A percentile compares a stretch with the other conserved stretches of the same genome.
phyloP scores from a whole-genome alignment of 2,888 invertebrate genomes.

The Caenorhabditis sp. region DNA sequence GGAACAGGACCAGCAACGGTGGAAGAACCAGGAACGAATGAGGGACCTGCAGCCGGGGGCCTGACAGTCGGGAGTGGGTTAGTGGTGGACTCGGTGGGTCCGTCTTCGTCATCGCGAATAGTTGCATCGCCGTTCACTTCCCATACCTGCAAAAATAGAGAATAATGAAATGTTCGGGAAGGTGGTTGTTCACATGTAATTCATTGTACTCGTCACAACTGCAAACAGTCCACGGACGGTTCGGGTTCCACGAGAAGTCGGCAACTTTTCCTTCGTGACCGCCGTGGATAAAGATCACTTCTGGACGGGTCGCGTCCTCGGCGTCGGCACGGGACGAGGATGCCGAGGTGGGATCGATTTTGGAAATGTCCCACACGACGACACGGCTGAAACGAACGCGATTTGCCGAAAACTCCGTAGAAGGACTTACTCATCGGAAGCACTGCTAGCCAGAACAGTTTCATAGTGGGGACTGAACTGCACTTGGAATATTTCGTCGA shows the following conservation, averaged over 20 bases:
- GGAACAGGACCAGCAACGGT: not conserved
- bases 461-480: conserved; percentile 99
- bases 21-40: not conserved
- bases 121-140: no score
- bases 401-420: not conserved
- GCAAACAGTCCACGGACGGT: conserved; percentile 99
- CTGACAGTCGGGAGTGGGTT: no score
- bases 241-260: conserved; percentile 99
- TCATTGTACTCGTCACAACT: conserved; percentile 99
- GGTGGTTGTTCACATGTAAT: conserved; percentile 85
- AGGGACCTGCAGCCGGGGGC: not conserved
- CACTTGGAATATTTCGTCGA: conserved; percentile 99
- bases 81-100: no score
- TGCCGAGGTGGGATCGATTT: conserved; percentile 98
- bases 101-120: no score
- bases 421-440: conserved; percentile 88
- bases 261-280: conserved; percentile 99
- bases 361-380: conserved; percentile 97
- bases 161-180: not conserved
- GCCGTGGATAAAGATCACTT: conserved; percentile 89
- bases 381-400: conserved; percentile 20
- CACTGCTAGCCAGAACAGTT: conserved; percentile 97
- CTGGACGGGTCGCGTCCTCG: no score
- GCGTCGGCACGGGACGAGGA: no score
- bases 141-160: conserved; percentile 24